These are phyloP conservation scores for Tanytarsus gracilentus DNA, from an alignment of 2,888 invertebrate species.

Conservation along the genomic window DNA sequence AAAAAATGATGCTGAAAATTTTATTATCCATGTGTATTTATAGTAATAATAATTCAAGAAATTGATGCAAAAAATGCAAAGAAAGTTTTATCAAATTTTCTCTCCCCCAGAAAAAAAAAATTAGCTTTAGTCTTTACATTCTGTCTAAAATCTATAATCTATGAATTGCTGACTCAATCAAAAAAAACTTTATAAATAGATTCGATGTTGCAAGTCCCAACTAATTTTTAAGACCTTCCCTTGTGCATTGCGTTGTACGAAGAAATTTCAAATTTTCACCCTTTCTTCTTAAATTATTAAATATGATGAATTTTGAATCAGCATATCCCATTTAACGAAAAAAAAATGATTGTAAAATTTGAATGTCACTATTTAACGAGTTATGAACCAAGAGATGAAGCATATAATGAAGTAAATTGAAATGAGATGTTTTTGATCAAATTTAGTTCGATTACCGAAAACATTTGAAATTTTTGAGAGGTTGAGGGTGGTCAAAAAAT, in stretches of 20 bases:
- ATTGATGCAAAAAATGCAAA: constrained; percentile 15
- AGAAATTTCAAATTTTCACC: too few relatives aligned
- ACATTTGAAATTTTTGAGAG: too few relatives aligned
- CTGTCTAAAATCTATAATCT: constrained; percentile 31
- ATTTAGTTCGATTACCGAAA: too few relatives aligned
- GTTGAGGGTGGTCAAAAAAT: too few relatives aligned
- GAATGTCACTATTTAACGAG: not conserved
- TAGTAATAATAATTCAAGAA: constrained; percentile 23
- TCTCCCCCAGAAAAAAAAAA: not conserved
- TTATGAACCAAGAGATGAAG: not conserved
- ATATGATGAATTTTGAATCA: too few relatives aligned
- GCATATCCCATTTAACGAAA: not conserved
- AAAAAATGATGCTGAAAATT: constrained; percentile 25
- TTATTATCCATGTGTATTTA: constrained; percentile 28
- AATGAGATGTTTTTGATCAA: too few relatives aligned
- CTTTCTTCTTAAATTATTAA: too few relatives aligned
- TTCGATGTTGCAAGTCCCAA: too few relatives aligned
- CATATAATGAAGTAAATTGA: too few relatives aligned
- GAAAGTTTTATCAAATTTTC: constrained; percentile 4
- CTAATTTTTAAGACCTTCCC: too few relatives aligned
- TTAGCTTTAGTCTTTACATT: constrained; percentile 3
- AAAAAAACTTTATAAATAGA: constrained; percentile 38
- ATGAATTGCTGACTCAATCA: constrained; percentile 49
- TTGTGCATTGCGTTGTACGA: constrained; percentile 36
- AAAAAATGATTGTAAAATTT: not conserved